Evolutionary conservation across 2,797 vertebrate species (phyloP), one percentile per base, ranked within the genome.

Genomic region (Percopsis omiscomaycus): DNA sequence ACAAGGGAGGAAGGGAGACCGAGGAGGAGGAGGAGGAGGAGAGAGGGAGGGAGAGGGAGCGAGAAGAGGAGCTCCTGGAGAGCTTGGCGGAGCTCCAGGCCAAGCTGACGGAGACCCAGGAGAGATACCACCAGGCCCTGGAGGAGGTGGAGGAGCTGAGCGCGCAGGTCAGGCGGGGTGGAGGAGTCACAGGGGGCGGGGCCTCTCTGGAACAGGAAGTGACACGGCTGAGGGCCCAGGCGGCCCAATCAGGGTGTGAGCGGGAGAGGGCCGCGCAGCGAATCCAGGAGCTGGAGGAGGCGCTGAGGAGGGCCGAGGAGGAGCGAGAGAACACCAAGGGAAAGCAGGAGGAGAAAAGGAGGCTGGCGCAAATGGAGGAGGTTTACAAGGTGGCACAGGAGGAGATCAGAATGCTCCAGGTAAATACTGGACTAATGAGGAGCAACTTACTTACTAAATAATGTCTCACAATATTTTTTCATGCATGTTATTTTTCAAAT

Each of bases 351-450:
- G 83, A 67, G 2, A 89, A 94, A 74, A 91, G 92, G 47, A 89
- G 78, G 85, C 92, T 89, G 53, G 84, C 88, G 0, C 84, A 92
- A 77, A 80, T 95, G 37, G 92, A 94, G 69, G 92, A 93, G 81
- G 92, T 91, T 42, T 94, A 96, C 84, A 94, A 91, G 71, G 95
- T 97, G 73, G 94, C 95, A 0, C 94, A 96, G 79, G 95, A 96
- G 71, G 96, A 98, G 88, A 95, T 98, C 51, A 91, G 78, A 81
- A 92, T 93, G 75, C 89, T 98, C 2, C 96, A 91, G 89, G 90
- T 90, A 64, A 55, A 66, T 44, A 52, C 27, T 13, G 27, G 22
- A 22, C 22, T 22, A 22, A 22, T 22, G 22, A 22, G 22, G 1
- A 22, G 22, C 22, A 22, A 12, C 51, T 28, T 11, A 53, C 4